Percentiles rank a stretch among this genome's conserved stretches.
Conservation (phyloP, 1,140 invertebrate species). For the Danaus plexippus region DNA sequence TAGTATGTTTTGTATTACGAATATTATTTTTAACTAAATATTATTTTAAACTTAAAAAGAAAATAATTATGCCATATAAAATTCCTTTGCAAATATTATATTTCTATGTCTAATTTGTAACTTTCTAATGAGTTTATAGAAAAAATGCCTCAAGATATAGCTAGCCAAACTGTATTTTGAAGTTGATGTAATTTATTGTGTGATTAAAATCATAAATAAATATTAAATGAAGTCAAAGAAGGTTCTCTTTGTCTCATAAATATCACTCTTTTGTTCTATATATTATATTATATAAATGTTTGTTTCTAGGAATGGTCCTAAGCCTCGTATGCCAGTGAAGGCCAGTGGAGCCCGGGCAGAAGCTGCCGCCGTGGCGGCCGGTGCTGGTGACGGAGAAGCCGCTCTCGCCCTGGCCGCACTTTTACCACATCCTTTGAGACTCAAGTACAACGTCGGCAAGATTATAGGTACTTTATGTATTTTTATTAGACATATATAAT, state of each 20-base stretch:
- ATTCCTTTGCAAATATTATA: too few species aligned
- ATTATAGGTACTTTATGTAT: conserved; percentile 67
- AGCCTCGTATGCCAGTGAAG: conserved; percentile 78
- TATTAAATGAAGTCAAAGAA: not conserved
- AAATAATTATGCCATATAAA: too few species aligned
- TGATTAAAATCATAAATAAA: too few species aligned
- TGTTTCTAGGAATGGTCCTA: conserved; percentile 70
- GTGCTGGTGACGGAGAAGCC: conserved; percentile 30
- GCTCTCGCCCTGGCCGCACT: conserved; percentile 31
- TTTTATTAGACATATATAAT: too few species aligned
- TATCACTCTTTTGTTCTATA: not conserved
- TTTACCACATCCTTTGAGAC: conserved; percentile 61
- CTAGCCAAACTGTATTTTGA: too few species aligned
- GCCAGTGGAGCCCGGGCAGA: conserved; percentile 58
- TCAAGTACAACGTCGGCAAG: conserved; percentile 73
- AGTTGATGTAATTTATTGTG: too few species aligned
- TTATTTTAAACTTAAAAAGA: too few species aligned
- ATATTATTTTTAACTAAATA: too few species aligned
- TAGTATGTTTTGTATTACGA: too few species aligned
- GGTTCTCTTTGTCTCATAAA: not conserved
- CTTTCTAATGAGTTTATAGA: too few species aligned
- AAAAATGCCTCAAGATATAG: too few species aligned
- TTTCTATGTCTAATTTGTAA: too few species aligned
- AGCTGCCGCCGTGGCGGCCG: conserved; percentile 32
- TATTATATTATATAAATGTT: not conserved